Conservation (phyloP, 2,797 vertebrate species). For the Danio tinwini region DNA sequence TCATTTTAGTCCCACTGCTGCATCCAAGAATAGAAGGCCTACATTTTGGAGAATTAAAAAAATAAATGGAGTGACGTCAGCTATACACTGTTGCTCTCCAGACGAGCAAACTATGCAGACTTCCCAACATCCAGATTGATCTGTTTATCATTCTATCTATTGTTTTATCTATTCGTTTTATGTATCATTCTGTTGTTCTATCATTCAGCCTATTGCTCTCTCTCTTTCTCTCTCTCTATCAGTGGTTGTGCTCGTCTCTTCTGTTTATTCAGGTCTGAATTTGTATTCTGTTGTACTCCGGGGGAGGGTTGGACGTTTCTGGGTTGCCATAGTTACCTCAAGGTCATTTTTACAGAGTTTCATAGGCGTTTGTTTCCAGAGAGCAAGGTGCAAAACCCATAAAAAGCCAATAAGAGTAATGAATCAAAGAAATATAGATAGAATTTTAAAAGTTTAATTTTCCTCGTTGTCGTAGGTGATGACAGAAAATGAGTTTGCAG, state of each 20-base stretch:
- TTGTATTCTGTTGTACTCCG: slow-evolving; percentile 62
- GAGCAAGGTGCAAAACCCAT: slow-evolving; percentile 64
- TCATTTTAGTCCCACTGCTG: slow-evolving; percentile 41
- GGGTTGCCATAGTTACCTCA: slow-evolving; percentile 73
- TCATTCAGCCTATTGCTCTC: too few species aligned
- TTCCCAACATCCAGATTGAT: background rate
- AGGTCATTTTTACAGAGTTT: slow-evolving; percentile 64
- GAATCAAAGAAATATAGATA: background rate
- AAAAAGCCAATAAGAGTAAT: background rate
- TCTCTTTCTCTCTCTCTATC: too few species aligned
- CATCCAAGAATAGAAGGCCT: slow-evolving; percentile 39
- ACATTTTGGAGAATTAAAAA: slow-evolving; percentile 41
- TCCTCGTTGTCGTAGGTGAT: background rate
- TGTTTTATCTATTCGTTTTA: too few species aligned
- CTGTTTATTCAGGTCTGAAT: slow-evolving; percentile 32
- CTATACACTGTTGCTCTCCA: slow-evolving; percentile 8
- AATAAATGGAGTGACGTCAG: slow-evolving; percentile 15
- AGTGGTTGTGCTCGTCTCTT: background rate
- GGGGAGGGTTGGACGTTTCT: slow-evolving; percentile 41
- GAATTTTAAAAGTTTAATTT: slow-evolving; percentile 11
- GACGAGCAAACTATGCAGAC: slow-evolving; percentile 26
- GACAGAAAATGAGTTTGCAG: background rate
- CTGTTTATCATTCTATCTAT: background rate
- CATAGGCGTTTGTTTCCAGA: slow-evolving; percentile 58
- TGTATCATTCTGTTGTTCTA: too few species aligned